Base-by-base conservation (phyloP, 2,797 vertebrate genomes). In the Xenopus petersii region DNA sequence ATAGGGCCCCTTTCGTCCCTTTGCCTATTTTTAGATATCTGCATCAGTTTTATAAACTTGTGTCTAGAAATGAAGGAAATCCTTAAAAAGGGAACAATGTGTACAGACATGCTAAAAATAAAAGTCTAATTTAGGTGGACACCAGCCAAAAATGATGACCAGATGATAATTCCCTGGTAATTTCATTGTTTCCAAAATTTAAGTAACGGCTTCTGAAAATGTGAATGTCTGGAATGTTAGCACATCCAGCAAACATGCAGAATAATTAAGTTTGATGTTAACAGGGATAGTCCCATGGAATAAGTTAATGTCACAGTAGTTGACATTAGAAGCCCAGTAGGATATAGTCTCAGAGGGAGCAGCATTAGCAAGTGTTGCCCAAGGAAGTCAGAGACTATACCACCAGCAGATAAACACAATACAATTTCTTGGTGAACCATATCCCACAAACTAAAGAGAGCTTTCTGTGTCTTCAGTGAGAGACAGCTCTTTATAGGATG, bases 41-140 rank as follows among this genome's bases (percentile, higher is more conserved):
- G n/a, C 21, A 69, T 46, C 16, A 55, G 33, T 13, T 33, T 63
- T 17, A n/a, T 63, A 56, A 63, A 74, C 24, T 6, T 42, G 36
- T 42, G 12, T 55, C 51, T 63, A 54, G 47, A 69, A 70, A 58
- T 59, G 56, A 65, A 79, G 67, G 62, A 82, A 66, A 71, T 71
- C 62, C 67, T 26, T 49, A 51, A 72, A 67, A 56, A 74, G 17
- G 16, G 67, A 64, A 80, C 74, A 73, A 36, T 63, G 63, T 46
- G 56, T 71, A 11, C 69, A 55, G 55, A 8, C 64, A 24, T 54
- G 48, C 75, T 65, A 77, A 66, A 30, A 67, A 60, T 66, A 71
- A 63, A 17, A 46, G 48, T 9, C 12, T 64, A 72, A 64, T 64
- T 54, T 13, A 9, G 24, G 74, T 63, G 64, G 74, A 72, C 12